Percentiles rank a stretch among this genome's conserved stretches.
These are phyloP conservation scores for Unio delphinus DNA, from an alignment of 2,888 invertebrate species.

Conservation along the genomic window DNA sequence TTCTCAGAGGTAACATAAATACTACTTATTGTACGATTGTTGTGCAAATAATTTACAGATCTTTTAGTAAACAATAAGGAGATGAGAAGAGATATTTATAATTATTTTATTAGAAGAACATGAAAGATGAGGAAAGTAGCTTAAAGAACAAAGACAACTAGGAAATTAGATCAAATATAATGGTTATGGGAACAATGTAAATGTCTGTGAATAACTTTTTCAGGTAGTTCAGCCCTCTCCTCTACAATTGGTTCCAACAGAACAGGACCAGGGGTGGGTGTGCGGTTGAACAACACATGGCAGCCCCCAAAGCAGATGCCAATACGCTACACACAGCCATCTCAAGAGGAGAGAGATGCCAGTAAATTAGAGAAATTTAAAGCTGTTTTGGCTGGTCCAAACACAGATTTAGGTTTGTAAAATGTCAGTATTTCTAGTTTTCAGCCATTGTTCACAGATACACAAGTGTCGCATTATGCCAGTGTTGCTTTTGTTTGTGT, in stretches of 20 bases:
- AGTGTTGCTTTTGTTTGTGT: too few species aligned
- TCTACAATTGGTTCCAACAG: slow-evolving; percentile 29
- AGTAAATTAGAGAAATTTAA: slow-evolving; percentile 90
- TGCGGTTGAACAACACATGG: slow-evolving; percentile 61
- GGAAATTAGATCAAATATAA: too few species aligned
- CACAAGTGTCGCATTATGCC: background rate
- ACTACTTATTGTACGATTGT: too few species aligned
- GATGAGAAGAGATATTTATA: too few species aligned
- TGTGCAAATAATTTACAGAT: too few species aligned
- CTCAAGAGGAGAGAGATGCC: slow-evolving; percentile 70
- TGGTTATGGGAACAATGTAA: too few species aligned
- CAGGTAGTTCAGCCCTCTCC: slow-evolving; percentile 6
- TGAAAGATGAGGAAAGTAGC: too few species aligned
- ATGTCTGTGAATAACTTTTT: too few species aligned
- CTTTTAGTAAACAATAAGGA: too few species aligned
- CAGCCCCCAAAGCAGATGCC: slow-evolving; percentile 59
- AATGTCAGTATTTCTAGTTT: background rate
- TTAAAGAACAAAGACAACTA: too few species aligned
- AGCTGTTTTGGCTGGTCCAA: slow-evolving; percentile 81
- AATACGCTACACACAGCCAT: slow-evolving; percentile 50
- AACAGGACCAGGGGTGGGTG: slow-evolving; percentile 70
- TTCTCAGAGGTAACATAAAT: too few species aligned
- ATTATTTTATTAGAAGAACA: too few species aligned
- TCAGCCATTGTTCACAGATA: background rate
- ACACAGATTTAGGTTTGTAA: slow-evolving; percentile 79